phyloP scores from a whole-genome alignment of 2,113 vertebrate species.

The Mobula birostris region DNA sequence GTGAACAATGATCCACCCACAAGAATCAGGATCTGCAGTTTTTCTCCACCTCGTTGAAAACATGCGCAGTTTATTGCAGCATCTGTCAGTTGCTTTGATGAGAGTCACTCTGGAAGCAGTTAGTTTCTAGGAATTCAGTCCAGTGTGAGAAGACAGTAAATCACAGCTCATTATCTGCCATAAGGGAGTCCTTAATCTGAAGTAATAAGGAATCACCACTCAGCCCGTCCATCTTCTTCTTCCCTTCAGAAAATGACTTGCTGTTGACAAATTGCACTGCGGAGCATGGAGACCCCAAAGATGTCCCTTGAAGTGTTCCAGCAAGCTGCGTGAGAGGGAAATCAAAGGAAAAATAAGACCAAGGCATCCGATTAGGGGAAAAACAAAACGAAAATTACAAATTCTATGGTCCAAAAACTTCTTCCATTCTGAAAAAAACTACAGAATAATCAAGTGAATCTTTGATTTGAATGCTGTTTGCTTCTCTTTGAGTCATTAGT shows the following conservation, averaged over 20 bases:
- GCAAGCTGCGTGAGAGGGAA: not conserved
- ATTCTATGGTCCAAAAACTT: not conserved
- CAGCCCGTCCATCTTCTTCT: conserved; percentile 23
- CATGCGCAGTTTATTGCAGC: not conserved
- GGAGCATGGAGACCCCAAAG: conserved; percentile 44
- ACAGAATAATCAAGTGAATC: conserved; percentile 19
- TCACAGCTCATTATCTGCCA: conserved; percentile 46
- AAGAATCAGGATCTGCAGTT: not conserved
- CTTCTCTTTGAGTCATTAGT: conserved; percentile 21
- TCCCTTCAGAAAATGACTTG: fast-evolving
- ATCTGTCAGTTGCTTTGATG: not conserved
- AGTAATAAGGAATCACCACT: conserved; percentile 29
- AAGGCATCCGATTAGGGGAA: not conserved
- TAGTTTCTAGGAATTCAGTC: not conserved
- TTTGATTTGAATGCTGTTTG: conserved; percentile 1
- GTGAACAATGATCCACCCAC: not conserved
- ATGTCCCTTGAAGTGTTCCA: conserved; percentile 29
- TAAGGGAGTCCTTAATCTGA: conserved; percentile 43
- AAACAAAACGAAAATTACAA: not conserved
- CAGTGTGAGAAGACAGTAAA: conserved; percentile 41
- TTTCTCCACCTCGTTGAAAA: not conserved
- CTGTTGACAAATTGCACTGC: conserved; percentile 48
- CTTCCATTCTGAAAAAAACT: not conserved
- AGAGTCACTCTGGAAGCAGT: not conserved
- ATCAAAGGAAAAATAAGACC: not conserved